Conservation (phyloP, 2,888 invertebrate genomes). For the Drosophila tripunctata region DNA sequence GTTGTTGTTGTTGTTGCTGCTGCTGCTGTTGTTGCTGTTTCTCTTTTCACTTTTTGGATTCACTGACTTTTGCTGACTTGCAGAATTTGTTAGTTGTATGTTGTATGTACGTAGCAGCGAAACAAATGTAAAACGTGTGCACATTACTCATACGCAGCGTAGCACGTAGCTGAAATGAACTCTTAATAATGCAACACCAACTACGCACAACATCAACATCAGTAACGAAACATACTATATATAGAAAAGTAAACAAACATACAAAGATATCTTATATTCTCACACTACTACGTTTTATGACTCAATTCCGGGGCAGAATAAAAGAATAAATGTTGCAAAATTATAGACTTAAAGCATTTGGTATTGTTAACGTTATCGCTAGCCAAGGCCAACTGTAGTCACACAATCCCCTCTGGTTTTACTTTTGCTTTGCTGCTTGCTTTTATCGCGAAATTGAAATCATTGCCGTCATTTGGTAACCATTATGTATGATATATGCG, state of each 20-base stretch:
- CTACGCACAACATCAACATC: not conserved
- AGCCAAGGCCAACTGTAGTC: constrained; percentile 4
- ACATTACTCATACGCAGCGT: constrained; percentile 69
- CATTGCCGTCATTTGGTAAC: constrained; percentile 75
- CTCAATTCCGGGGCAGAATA: constrained; percentile 43
- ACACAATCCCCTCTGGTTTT: not conserved
- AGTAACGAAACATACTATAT: constrained; percentile 15
- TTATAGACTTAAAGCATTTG: constrained; percentile 23
- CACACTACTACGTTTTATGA: constrained; percentile 30
- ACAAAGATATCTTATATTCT: constrained; percentile 24
- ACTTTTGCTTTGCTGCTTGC: constrained; percentile 1
- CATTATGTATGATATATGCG: constrained; percentile 77
- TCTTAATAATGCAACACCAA: constrained; percentile 42
- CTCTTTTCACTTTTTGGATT: not conserved
- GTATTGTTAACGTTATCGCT: not conserved
- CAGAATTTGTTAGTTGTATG: constrained; percentile 28
- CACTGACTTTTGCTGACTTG: constrained; percentile 39
- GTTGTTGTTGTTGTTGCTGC: not conserved
- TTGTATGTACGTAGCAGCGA: constrained; percentile 15
- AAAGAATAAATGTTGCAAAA: constrained; percentile 4
- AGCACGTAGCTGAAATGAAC: constrained; percentile 20
- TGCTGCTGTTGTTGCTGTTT: not conserved
- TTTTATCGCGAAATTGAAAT: constrained; percentile 71
- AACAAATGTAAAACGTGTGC: constrained; percentile 44
- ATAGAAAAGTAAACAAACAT: constrained; percentile 4